Conservation (phyloP, 1,140 invertebrate genomes). For the Drosophila sturtevanti region DNA sequence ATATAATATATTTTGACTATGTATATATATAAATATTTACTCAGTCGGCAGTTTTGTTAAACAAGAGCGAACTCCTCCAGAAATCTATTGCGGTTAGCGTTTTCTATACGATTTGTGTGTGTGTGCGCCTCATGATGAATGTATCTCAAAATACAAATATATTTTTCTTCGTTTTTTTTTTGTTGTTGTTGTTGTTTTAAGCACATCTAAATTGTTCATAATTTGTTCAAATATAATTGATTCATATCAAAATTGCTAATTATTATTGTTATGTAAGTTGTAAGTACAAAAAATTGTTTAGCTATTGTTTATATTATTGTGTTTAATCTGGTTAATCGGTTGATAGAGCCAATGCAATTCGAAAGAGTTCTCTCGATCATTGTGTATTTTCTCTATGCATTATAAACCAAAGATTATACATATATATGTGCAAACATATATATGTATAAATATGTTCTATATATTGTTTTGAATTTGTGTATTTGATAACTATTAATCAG, state of each 20-base stretch:
- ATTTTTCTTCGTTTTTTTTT: neutral
- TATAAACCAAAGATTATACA: constrained; percentile 20
- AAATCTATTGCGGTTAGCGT: constrained; percentile 1
- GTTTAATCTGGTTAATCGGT: neutral
- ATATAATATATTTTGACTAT: constrained; percentile 20
- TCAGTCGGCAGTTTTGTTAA: constrained; percentile 20
- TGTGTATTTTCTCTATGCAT: neutral
- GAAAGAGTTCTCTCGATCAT: neutral
- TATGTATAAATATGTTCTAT: constrained; percentile 6
- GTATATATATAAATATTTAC: constrained; percentile 8
- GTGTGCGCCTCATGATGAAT: neutral
- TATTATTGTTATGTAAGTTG: constrained; percentile 24
- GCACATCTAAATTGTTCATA: constrained; percentile 32
- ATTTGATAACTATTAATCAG: constrained; percentile 74
- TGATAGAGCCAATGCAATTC: no score
- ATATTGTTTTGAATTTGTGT: constrained; percentile 28
- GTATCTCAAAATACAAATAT: constrained; percentile 17
- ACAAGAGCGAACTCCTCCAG: neutral
- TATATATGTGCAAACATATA: no score
- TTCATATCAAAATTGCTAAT: constrained; percentile 21
- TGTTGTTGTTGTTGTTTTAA: neutral
- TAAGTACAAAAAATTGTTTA: constrained; percentile 66
- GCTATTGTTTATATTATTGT: constrained; percentile 37
- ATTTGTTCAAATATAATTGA: constrained; percentile 5
- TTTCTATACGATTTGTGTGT: neutral